Evolutionary conservation across 2,113 vertebrate genomes (phyloP).

Genomic region (Argyrosomus japonicus): DNA sequence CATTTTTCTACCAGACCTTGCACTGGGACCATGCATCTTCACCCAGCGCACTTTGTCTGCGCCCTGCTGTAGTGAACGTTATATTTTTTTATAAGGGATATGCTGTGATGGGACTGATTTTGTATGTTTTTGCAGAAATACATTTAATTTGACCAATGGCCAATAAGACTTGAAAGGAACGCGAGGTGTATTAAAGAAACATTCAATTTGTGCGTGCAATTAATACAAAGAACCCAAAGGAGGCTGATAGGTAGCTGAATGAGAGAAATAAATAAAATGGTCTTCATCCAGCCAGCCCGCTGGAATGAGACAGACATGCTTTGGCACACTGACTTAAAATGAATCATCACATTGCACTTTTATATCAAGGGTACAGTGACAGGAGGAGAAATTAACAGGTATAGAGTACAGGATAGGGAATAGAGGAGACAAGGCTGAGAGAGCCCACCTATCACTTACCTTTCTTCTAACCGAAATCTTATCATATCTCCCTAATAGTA

Average conservation of each 20-base stretch:
- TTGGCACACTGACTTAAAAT: slow-evolving; percentile 16
- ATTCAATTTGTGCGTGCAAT: neutral
- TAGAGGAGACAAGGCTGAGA: slow-evolving; percentile 36
- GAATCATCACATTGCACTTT: slow-evolving; percentile 30
- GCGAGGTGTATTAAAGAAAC: neutral
- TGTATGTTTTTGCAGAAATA: slow-evolving; percentile 14
- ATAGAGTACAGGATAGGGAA: slow-evolving; percentile 43
- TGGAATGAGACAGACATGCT: slow-evolving; percentile 24
- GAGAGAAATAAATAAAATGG: neutral
- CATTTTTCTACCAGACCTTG: slow-evolving; percentile 3
- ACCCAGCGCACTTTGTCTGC: slow-evolving; percentile 19
- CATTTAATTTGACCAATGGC: neutral
- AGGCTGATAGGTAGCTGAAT: neutral
- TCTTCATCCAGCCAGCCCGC: neutral
- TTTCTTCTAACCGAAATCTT: slow-evolving; percentile 50
- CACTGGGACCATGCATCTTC: slow-evolving; percentile 22
- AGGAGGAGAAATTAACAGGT: slow-evolving; percentile 41
- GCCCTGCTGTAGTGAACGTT: slow-evolving; percentile 20
- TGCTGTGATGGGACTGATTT: neutral
- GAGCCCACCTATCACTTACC: slow-evolving; percentile 64
- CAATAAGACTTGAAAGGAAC: neutral
- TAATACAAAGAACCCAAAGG: neutral
- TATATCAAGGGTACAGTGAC: slow-evolving; percentile 36
- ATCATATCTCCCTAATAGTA: slow-evolving; percentile 32
- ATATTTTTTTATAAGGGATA: slow-evolving; percentile 4